A percentile compares a stretch with the other conserved stretches of the same genome.
Conservation (phyloP, 2,888 invertebrate species). For the Pilophorus perplexus region DNA sequence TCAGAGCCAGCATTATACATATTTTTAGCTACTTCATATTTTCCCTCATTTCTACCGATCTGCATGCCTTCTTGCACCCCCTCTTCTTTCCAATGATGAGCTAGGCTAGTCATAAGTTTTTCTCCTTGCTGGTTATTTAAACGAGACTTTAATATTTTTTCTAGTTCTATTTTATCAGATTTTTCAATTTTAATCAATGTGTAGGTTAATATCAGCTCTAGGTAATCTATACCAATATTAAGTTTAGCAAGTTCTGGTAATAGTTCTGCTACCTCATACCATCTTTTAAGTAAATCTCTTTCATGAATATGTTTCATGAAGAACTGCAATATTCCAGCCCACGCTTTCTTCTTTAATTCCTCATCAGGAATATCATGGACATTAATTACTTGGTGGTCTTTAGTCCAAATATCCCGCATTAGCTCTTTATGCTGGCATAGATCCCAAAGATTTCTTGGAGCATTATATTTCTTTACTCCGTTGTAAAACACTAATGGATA, state of each 20-base stretch:
- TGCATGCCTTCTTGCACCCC: background rate
- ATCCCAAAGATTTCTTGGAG: background rate
- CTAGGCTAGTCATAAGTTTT: background rate
- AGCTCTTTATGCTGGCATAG: background rate
- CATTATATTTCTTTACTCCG: background rate
- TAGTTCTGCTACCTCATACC: slow-evolving; percentile 6
- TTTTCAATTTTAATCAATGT: background rate
- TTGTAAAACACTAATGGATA: background rate
- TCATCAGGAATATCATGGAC: background rate
- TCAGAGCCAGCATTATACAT: too few species aligned
- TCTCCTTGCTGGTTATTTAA: background rate
- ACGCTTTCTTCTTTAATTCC: background rate
- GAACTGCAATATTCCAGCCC: background rate
- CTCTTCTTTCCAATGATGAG: background rate
- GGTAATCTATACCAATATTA: slow-evolving; percentile 3
- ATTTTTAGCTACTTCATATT: background rate
- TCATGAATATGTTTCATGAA: slow-evolving; percentile 1
- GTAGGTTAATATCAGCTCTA: background rate
- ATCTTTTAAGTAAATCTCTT: slow-evolving; percentile 3
- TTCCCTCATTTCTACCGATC: background rate
- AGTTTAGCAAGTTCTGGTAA: background rate
- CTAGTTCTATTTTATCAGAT: background rate
- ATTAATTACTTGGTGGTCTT: background rate
- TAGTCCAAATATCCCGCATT: background rate
- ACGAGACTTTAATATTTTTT: background rate